Percentiles rank a stretch among this genome's conserved stretches.
These are phyloP conservation scores for Clepsis dumicolana DNA, from an alignment of 2,888 invertebrate species.

Conservation along the genomic window DNA sequence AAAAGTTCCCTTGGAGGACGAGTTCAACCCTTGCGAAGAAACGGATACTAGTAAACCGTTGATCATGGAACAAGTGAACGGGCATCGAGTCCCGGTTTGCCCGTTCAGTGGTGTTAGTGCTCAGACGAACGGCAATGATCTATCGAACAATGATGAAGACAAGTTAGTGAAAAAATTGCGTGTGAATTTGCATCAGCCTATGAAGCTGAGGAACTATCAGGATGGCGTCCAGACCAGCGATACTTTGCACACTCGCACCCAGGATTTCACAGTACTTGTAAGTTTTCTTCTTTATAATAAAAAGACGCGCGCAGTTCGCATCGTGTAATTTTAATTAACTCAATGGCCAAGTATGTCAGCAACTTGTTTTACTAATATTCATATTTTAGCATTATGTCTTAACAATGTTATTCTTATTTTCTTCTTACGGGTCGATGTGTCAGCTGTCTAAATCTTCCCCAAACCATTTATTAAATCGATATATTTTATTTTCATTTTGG, in stretches of 20 bases:
- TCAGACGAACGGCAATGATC: conserved; percentile 49
- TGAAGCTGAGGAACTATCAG: conserved; percentile 70
- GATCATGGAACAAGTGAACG: conserved; percentile 53
- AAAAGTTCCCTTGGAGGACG: conserved; percentile 30
- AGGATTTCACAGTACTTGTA: conserved; percentile 66
- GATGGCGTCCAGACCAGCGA: conserved; percentile 67
- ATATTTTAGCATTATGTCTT: too few relatives aligned
- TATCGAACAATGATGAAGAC: conserved; percentile 52
- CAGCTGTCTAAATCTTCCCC: too few relatives aligned
- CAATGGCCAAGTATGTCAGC: too few relatives aligned
- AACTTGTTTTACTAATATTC: too few relatives aligned
- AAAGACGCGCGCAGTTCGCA: neutral
- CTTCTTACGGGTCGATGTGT: too few relatives aligned
- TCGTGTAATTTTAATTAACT: too few relatives aligned
- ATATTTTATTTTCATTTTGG: too few relatives aligned
- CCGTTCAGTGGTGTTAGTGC: conserved; percentile 70
- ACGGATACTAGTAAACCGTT: conserved; percentile 3
- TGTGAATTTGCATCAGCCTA: conserved; percentile 74
- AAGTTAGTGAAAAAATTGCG: conserved; percentile 67
- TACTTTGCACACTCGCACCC: conserved; percentile 66
- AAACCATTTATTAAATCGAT: too few relatives aligned
- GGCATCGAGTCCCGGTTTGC: conserved; percentile 59
- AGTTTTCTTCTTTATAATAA: conserved; percentile 54
- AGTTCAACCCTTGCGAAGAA: conserved; percentile 44
- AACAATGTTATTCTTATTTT: too few relatives aligned